A percentile compares a stretch with the other conserved stretches of the same genome.
Conservation (phyloP, 53 echinoderm and acorn worm species). For the Paelopatides confundens region DNA sequence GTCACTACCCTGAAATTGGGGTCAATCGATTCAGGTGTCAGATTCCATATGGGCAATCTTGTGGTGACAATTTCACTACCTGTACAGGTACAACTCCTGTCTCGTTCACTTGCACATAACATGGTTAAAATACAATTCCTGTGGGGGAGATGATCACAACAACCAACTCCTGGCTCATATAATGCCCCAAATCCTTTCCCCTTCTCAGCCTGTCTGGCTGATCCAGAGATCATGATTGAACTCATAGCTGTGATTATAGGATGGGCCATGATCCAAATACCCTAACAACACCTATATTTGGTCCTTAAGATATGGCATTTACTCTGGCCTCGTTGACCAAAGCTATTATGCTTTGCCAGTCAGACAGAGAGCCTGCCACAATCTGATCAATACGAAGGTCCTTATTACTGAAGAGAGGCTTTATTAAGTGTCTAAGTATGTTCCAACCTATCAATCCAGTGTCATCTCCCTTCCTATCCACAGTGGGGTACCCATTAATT, state of each 20-base stretch:
- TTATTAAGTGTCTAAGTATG: slow-evolving; percentile 61
- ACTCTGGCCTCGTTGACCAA: slow-evolving; percentile 51
- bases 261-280: not conserved
- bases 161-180: slow-evolving; percentile 33
- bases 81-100: slow-evolving; percentile 23
- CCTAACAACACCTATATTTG: not conserved
- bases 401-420: not conserved
- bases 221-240: not conserved
- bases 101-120: not conserved
- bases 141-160: slow-evolving; percentile 52
- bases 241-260: slow-evolving; percentile 11
- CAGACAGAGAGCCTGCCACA: not conserved
- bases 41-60: slow-evolving; percentile 27
- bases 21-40: not conserved
- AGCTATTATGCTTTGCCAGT: slow-evolving; percentile 53
- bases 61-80: slow-evolving; percentile 12
- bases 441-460: slow-evolving; percentile 75
- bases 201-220: slow-evolving; percentile 9
- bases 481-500: slow-evolving; percentile 48
- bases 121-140: slow-evolving; percentile 16
- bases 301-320: not conserved
- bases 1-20: not conserved
- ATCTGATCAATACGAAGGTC: too few species aligned
- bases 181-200: not conserved
- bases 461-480: slow-evolving; percentile 47